A percentile compares a stretch with the other conserved stretches of the same genome.
These are phyloP conservation scores for Aramus guarauna DNA, from an alignment of 2,113 vertebrate genomes.

Conservation along the genomic window DNA sequence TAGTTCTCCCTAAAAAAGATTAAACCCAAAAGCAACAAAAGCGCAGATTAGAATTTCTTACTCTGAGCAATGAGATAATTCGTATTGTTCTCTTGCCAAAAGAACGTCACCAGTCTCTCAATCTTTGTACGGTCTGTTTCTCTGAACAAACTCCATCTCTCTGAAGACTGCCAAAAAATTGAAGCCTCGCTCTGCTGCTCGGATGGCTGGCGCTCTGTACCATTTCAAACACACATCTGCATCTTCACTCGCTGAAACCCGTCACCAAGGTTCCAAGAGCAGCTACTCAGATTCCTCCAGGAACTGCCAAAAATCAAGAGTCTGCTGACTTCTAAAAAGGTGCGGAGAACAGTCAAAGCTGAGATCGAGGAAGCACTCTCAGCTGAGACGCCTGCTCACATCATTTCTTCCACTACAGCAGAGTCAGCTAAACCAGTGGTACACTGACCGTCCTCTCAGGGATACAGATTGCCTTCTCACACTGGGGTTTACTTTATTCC, in stretches of 20 bases:
- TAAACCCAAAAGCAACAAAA: neutral
- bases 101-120: neutral
- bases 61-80: neutral
- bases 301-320: neutral
- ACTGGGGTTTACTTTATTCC: neutral
- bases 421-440: neutral
- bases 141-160: neutral
- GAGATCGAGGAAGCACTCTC: neutral
- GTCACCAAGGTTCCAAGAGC: neutral
- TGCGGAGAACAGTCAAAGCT: neutral
- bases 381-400: neutral
- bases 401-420: neutral
- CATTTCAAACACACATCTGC: neutral
- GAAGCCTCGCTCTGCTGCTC: neutral
- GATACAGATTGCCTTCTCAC: neutral
- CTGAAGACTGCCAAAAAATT: neutral
- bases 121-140: neutral
- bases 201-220: neutral
- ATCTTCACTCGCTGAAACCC: neutral
- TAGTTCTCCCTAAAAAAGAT: neutral
- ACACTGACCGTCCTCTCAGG: neutral
- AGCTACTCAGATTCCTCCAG: neutral
- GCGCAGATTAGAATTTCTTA: neutral
- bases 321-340: neutral
- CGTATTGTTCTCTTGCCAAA: neutral